These are phyloP conservation scores for Platycnemis pennipes DNA, from an alignment of 2,888 invertebrate genomes.

Conservation along the genomic window DNA sequence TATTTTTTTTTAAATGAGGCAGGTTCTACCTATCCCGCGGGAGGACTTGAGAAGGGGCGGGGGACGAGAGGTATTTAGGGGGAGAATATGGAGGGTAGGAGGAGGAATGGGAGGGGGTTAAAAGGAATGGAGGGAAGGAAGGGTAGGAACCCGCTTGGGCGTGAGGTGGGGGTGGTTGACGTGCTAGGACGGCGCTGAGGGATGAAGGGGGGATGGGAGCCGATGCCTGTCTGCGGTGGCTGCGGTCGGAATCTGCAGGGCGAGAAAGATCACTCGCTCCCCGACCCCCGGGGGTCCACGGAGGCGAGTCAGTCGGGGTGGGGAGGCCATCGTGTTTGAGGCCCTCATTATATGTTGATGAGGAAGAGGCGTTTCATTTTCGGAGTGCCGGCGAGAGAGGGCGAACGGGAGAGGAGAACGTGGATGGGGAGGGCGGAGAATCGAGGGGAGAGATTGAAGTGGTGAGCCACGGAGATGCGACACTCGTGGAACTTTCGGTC, in stretches of 20 bases:
- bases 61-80: background rate
- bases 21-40: background rate
- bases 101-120: background rate
- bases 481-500: background rate
- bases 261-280: background rate
- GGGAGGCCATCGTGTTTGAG: background rate
- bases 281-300: background rate
- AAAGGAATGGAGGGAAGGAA: background rate
- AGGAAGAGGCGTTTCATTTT: conserved; percentile 2
- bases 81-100: background rate
- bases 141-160: no score
- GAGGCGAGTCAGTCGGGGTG: background rate
- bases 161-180: background rate
- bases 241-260: background rate
- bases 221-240: background rate
- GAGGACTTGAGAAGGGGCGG: background rate
- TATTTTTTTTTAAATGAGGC: background rate
- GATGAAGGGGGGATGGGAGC: background rate
- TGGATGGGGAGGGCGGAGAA: background rate
- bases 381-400: background rate
- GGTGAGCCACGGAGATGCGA: background rate
- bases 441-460: background rate
- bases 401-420: background rate
- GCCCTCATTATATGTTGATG: conserved; percentile 28
- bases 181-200: no score